Evolutionary conservation across 2,888 invertebrate genomes (phyloP), one percentile per base, ranked within the genome.

Genomic region (Adineta ricciae): DNA sequence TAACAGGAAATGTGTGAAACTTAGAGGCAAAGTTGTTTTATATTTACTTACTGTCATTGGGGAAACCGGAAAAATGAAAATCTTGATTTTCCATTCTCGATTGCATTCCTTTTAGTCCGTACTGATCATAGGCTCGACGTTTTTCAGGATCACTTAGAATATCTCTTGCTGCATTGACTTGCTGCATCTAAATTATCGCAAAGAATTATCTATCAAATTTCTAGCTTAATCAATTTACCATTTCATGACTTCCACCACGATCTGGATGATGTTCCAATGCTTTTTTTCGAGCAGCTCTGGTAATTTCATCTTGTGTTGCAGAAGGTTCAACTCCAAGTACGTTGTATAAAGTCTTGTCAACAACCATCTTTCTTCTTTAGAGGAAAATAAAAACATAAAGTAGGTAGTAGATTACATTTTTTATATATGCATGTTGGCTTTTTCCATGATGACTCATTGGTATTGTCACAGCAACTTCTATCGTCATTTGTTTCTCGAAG

Each of bases 111-210:
- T 95, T 94, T 87, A 96, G 90, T 9, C 96, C 97, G 91, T 93
- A 93, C 88, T 93, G 93, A 90, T 97, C 96, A 90, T 97, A 97
- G 64, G 93, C 92, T 88, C 94, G 93, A 85, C 95, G 92, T 91
- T 96, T 96, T 88, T 95, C 94, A 5, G 94, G 93, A 91, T 96
- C 95, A 19, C 96, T 95, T 21, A 97, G 92, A 83, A 96, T 94
- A 92, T 97, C 96, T 90, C 96, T 96, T 0, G 96, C 96, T 91
- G 94, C 96, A 86, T 95, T 95, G 88, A 97, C 96, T 92, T 97
- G 4, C 24, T 73, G 73, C 73, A 73, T 73, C 73, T 73, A 73
- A 16, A 38, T 73, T 2, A 11, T 2, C 21, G 8, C 2, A 38
- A 36, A 24, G 5, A 27, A 64, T 64, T 64, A 8, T 64, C n/a